Evolutionary conservation across 2,888 invertebrate genomes (phyloP), one percentile per base, ranked within the genome.

Genomic region (Stenichneumon culpator): DNA sequence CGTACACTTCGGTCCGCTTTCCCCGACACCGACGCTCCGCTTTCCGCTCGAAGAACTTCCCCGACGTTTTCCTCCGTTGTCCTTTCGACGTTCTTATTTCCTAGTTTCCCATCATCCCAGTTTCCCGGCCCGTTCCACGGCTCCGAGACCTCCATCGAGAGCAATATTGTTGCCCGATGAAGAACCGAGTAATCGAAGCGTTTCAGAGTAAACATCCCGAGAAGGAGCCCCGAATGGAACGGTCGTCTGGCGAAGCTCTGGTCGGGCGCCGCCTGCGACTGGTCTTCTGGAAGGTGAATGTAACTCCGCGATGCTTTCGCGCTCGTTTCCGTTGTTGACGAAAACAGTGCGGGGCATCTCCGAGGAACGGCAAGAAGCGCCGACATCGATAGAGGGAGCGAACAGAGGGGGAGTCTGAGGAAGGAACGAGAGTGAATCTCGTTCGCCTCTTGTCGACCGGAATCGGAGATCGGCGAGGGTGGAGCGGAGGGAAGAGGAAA

Each of bases 111-210:
- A 16, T 50, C 19, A 6, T 60, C 28, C 14, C 25, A 22, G 25
- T 47, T 63, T 9, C 19, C n/a, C 22, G 32, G 36, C 63, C 28
- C n/a, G 14, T 28, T 19, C 63, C 32, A 60, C 22, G 19, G 16
- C 25, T 65, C 22, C 19, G 4, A 39, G 47, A 32, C 80, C 54
- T 70, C 39, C 44, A 63, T 36, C 73, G 52, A 79, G 60, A 70
- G 78, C 73, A 84, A 84, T 82, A 81, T 74, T 50, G 72, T 39
- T 73, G 73, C 36, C 54, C 80, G 52, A 81, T 78, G 72, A 73
- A 81, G 72, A 68, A 39, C 80, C 19, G 57, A 69, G 60, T 81
- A 81, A 78, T 78, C 69, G 73, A 47, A 78, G 63, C 63, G 50
- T 65, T 78, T 73, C 74, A 28, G 69, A 57, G 73, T 78, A 81